phyloP scores from a whole-genome alignment of 2,797 vertebrate genomes.

The Eulemur albifrons region DNA sequence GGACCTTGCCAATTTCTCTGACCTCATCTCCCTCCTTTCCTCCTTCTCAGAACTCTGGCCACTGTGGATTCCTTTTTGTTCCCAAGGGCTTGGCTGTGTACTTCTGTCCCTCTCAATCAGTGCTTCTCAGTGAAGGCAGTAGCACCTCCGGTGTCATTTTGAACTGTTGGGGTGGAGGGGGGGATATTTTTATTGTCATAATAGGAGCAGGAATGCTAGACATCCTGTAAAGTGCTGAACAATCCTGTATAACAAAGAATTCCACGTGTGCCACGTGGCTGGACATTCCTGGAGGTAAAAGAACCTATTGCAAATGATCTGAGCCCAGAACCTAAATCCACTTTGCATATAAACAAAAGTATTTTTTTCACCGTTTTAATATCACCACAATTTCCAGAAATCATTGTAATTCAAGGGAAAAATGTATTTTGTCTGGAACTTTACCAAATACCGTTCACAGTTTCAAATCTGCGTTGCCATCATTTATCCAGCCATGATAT shows the following conservation, averaged over 20 bases:
- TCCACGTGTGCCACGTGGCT: fast-evolving
- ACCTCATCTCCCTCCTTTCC: background rate
- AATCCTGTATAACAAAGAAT: background rate
- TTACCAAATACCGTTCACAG: background rate
- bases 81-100: background rate
- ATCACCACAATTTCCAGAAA: background rate
- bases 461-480: background rate
- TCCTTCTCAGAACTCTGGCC: background rate
- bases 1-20: background rate
- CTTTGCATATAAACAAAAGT: background rate
- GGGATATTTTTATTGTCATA: background rate
- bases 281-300: background rate
- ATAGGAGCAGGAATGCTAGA: background rate
- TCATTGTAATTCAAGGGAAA: background rate
- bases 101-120: background rate
- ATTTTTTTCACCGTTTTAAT: background rate
- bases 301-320: background rate
- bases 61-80: background rate
- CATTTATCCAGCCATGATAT: background rate
- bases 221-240: background rate
- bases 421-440: background rate
- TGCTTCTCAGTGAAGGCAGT: background rate
- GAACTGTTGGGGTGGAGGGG: background rate
- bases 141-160: background rate
- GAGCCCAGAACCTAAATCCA: background rate